Base-by-base conservation (phyloP, 1,140 invertebrate genomes). In the Penaeus japonicus region DNA sequence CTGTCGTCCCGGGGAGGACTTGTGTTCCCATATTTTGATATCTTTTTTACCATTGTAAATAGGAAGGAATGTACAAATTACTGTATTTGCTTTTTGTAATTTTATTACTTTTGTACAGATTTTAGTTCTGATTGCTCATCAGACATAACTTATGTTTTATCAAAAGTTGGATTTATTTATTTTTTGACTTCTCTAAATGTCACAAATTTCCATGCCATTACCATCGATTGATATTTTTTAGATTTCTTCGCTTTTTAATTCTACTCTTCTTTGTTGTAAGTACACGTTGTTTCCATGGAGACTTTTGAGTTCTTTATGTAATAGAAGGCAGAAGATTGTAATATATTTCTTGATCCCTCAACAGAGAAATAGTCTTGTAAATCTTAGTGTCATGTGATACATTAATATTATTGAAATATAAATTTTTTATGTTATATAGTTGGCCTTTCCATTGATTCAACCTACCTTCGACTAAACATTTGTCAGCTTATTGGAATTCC, bases 351-450 rank as follows among this genome's bases (percentile, higher is more conserved):
- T 59, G 75, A 79, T 79, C 81, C 65, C 59, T 78, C 82, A 59
- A 89, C 81, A 84, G 70, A 79, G 81, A 80, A 75, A 84, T 89
- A 89, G 87, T 89, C 87, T 89, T 89, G 87, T 89, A 89, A 89
- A 89, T 81, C 59, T 89, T 89, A 89, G 87, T 89, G 87, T 89
- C 87, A 89, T 89, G 87, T 89, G 87, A 89, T 89, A 78, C 81
- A 89, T 84, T 89, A 89, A 89, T 84, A 84, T 89, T 89, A 89
- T 89, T 89, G 87, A 89, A 89, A 84, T 89, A 89, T 89, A 89
- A 89, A 89, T 89, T 89, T 89, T 89, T 89, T 89, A 89, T 89
- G 87, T 89, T 89, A 89, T 89, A 89, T 89, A 89, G 62, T 85
- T 75, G 84, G 84, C 65, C 62, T 85, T 77, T 85, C 24, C 35